Conservation (phyloP, 1,140 invertebrate genomes). For the Ostrea denselamellosa region DNA sequence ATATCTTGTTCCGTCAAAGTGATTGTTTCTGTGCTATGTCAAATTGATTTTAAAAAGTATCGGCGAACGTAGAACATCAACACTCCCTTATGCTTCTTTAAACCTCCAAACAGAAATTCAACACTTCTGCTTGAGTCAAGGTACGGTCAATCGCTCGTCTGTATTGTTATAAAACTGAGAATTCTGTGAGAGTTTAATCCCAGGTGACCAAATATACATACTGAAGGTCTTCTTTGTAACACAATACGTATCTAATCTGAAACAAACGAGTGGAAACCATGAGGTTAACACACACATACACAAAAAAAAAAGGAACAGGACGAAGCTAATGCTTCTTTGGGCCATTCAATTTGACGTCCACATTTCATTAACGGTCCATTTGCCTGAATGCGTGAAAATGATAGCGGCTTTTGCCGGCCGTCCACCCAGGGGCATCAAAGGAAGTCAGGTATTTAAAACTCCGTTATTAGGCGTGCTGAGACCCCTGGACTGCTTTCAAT, state of each 20-base stretch:
- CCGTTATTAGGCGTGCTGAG: conserved; percentile 3
- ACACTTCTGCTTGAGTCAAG: conserved; percentile 17
- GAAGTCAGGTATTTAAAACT: conserved; percentile 21
- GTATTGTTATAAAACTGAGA: conserved; percentile 28
- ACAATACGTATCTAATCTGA: conserved; percentile 28
- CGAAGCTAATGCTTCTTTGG: conserved; percentile 2
- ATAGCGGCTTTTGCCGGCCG: conserved; percentile 20
- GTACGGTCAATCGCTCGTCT: conserved; percentile 23
- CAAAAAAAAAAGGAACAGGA: not conserved
- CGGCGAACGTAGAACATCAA: conserved; percentile 7
- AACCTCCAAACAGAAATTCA: conserved; percentile 19
- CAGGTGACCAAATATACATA: conserved; percentile 25
- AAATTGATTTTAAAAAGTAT: conserved; percentile 19
- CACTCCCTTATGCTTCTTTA: conserved; percentile 14
- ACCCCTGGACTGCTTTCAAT: conserved; percentile 20
- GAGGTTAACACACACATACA: not conserved
- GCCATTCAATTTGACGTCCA: conserved; percentile 32
- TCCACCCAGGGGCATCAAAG: conserved; percentile 33
- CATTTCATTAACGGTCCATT: conserved; percentile 37
- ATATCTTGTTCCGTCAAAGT: not conserved
- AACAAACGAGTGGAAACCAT: not conserved
- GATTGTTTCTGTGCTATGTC: not conserved
- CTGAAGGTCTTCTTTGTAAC: conserved; percentile 26
- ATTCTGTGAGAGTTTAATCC: not conserved
- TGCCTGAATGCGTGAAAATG: conserved; percentile 27